phyloP scores from a whole-genome alignment of 1,140 invertebrate genomes.

The Rhynchophorus ferrugineus region DNA sequence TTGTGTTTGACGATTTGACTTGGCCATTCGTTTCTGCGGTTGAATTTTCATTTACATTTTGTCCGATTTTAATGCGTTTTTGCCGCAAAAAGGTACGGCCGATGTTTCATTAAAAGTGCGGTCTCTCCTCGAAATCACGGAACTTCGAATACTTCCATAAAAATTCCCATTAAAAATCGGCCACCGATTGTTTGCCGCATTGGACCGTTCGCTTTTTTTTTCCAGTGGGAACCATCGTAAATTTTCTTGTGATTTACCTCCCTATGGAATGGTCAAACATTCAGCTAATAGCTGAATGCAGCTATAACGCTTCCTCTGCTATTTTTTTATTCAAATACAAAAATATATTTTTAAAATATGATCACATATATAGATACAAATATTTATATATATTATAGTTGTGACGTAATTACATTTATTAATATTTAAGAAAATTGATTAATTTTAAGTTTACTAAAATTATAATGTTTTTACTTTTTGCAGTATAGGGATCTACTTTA shows the following conservation, averaged over 20 bases:
- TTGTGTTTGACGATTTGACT: constrained; percentile 14
- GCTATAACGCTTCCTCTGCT: too few relatives aligned
- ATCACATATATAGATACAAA: too few relatives aligned
- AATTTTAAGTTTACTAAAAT: too few relatives aligned
- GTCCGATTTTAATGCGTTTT: constrained; percentile 36
- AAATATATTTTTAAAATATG: too few relatives aligned
- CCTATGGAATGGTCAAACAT: too few relatives aligned
- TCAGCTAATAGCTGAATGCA: too few relatives aligned
- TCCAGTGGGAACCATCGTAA: neutral
- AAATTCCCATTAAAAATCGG: neutral
- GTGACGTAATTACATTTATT: too few relatives aligned
- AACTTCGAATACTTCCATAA: neutral
- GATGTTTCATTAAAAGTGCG: constrained; percentile 38
- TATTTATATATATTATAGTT: too few relatives aligned
- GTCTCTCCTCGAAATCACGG: constrained; percentile 18
- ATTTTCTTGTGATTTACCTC: neutral
- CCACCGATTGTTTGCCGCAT: neutral
- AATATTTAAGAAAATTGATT: too few relatives aligned
- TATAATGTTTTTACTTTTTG: too few relatives aligned
- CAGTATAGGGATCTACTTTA: too few relatives aligned
- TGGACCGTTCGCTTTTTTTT: neutral
- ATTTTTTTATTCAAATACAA: too few relatives aligned
- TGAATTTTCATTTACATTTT: constrained; percentile 36
- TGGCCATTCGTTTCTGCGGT: constrained; percentile 28
- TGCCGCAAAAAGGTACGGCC: constrained; percentile 32